A percentile compares a stretch with the other conserved stretches of the same genome.
These are phyloP conservation scores for Drosophila ustulata DNA, from an alignment of 2,888 invertebrate species.

Conservation along the genomic window DNA sequence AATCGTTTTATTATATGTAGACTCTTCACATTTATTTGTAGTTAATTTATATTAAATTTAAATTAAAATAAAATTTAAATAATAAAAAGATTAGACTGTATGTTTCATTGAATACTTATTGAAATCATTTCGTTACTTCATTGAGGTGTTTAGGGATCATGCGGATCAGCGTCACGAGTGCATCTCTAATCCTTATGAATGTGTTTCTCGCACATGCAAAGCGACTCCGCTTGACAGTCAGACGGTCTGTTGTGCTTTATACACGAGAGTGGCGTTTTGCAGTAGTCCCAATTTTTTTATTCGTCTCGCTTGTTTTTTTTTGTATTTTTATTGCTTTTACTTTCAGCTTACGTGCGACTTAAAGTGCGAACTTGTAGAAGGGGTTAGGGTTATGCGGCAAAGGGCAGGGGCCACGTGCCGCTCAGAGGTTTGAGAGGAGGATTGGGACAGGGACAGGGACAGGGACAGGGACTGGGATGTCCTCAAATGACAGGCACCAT, in stretches of 20 bases:
- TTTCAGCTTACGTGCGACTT: slow-evolving; percentile 64
- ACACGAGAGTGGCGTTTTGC: slow-evolving; percentile 27
- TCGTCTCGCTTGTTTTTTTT: slow-evolving; percentile 3
- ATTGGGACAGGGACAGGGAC: neutral
- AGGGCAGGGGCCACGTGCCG: slow-evolving; percentile 34
- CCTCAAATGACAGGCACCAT: slow-evolving; percentile 46
- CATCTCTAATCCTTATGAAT: slow-evolving; percentile 26
- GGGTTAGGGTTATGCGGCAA: slow-evolving; percentile 46
- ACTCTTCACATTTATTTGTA: too few species aligned
- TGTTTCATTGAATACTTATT: too few species aligned
- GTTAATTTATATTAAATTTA: too few species aligned
- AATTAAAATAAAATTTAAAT: too few species aligned
- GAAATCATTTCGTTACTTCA: too few species aligned
- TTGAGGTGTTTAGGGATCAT: neutral
- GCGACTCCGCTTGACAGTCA: slow-evolving; percentile 54
- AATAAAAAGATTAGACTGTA: too few species aligned
- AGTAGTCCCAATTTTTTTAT: slow-evolving; percentile 61
- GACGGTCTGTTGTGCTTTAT: slow-evolving; percentile 38
- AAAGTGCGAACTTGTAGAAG: slow-evolving; percentile 61
- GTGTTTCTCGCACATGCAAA: slow-evolving; percentile 59
- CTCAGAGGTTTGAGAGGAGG: neutral
- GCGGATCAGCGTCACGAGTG: slow-evolving; percentile 17
- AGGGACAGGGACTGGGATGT: slow-evolving; percentile 29
- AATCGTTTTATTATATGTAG: too few species aligned
- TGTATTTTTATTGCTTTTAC: slow-evolving; percentile 61